phyloP scores from a whole-genome alignment of 2,797 vertebrate genomes.

The Discoglossus pictus region DNA sequence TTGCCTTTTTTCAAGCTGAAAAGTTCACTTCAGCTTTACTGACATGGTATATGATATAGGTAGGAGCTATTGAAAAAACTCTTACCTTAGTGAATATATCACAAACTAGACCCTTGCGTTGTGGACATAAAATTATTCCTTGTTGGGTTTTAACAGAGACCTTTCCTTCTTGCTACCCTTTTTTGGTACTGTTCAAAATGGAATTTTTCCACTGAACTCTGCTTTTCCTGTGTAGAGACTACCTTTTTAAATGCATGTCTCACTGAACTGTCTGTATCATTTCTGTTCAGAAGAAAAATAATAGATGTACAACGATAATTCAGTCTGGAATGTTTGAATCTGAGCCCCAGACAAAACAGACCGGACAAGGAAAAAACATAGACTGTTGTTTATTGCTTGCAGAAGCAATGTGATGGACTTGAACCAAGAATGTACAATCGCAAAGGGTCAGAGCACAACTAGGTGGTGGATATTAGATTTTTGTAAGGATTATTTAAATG shows the following conservation, averaged over 20 bases:
- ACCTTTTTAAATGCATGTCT: constrained; percentile 63
- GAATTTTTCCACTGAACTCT: not conserved
- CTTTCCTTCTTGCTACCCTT: too few relatives aligned
- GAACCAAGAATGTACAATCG: constrained; percentile 43
- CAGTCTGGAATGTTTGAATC: constrained; percentile 71
- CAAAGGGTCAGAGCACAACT: constrained; percentile 43
- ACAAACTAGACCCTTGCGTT: too few relatives aligned
- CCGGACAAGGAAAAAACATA: constrained; percentile 44
- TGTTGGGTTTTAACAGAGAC: too few relatives aligned
- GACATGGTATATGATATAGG: too few relatives aligned
- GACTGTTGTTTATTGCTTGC: constrained; percentile 68
- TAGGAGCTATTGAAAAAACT: too few relatives aligned
- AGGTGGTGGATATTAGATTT: constrained; percentile 21
- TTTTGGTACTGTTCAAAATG: too few relatives aligned
- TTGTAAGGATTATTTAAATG: too few relatives aligned
- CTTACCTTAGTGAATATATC: too few relatives aligned
- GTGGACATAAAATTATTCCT: too few relatives aligned
- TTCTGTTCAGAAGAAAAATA: constrained; percentile 55
- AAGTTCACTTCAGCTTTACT: too few relatives aligned
- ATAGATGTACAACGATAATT: constrained; percentile 68
- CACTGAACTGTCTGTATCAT: constrained; percentile 65
- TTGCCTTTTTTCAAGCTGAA: too few relatives aligned
- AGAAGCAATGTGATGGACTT: constrained; percentile 62
- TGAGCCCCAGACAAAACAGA: constrained; percentile 68
- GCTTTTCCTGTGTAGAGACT: constrained; percentile 53